Evolutionary conservation across 2,888 invertebrate species (phyloP), one percentile per base, ranked within the genome.

Genomic region (Steinernema scapterisci): DNA sequence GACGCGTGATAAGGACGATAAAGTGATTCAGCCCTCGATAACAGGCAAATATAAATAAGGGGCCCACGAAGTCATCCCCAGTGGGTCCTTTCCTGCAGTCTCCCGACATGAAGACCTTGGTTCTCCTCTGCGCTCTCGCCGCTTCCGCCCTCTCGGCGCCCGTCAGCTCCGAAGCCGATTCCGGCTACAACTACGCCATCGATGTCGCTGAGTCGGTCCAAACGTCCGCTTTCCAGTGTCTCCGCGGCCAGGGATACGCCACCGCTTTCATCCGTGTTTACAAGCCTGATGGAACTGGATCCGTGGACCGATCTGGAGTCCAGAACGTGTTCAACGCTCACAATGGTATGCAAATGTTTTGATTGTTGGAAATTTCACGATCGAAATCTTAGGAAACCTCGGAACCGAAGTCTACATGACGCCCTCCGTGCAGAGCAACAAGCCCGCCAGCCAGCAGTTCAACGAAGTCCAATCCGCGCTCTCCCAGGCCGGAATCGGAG

Each of bases 271-370:
- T 73, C 27, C 23, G 54, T 7, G 74, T 38, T 13, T 74, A 74
- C 21, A 48, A 44, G 23, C 63, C 73, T 11, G 46, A 54, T 23
- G 48, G 45, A 23, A 25, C 27, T 21, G 75, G 75, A n/a, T 27
- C 31, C 13, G 70, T 76, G 43, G 72, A 75, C 71, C 7, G 70
- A 16, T 19, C 19, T 44, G 73, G 51, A 16, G 16, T 48, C 46
- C n/a, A 23, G 23, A 75, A 54, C 45, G 43, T 75, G 1, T 21
- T 19, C 19, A 76, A 76, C 45, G 75, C 75, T n/a, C 46, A 21
- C 51, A 71, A 25, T 16, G 51, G 51, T 71, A 51, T 44, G 27
- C n/a, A 3, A 11, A 21, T 21, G 43, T 7, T 38, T 38, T 6
- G 3, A 38, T 6, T 38, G 38, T 7, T 6, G 7, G 23, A 51